These are phyloP conservation scores for Manis javanica DNA, from an alignment of 2,797 vertebrate species.

Conservation along the genomic window DNA sequence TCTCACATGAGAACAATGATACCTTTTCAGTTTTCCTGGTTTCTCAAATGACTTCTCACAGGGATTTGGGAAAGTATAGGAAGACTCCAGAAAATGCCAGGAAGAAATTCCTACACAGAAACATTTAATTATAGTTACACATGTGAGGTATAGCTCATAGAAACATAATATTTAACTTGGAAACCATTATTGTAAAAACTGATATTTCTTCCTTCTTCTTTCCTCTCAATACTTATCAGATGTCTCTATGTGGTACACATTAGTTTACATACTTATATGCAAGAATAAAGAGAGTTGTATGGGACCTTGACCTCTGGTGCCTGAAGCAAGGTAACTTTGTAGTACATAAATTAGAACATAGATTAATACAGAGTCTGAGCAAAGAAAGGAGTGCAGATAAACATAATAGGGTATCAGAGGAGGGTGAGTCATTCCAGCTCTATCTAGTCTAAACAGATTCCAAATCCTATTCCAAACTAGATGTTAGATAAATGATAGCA, in stretches of 20 bases:
- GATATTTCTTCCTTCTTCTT: neutral
- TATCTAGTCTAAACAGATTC: neutral
- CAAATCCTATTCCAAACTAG: neutral
- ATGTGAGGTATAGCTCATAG: neutral
- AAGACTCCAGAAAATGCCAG: neutral
- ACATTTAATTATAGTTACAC: neutral
- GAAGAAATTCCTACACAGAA: neutral
- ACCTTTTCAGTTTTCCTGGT: neutral
- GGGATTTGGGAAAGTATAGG: neutral
- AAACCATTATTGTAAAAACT: neutral
- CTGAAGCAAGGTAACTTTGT: neutral
- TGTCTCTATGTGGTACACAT: neutral
- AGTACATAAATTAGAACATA: neutral
- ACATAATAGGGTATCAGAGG: neutral
- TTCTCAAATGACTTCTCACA: neutral
- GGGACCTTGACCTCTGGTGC: neutral
- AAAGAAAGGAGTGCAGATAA: neutral
- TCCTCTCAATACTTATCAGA: neutral
- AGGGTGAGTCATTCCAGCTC: neutral
- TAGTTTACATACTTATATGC: neutral
- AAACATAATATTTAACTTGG: neutral
- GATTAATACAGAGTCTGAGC: neutral
- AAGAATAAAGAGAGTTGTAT: neutral
- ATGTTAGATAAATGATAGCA: neutral
- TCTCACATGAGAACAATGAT: neutral